Evolutionary conservation across 2,888 invertebrate species (phyloP), one percentile per base, ranked within the genome.

Genomic region (Phengaris alcon): DNA sequence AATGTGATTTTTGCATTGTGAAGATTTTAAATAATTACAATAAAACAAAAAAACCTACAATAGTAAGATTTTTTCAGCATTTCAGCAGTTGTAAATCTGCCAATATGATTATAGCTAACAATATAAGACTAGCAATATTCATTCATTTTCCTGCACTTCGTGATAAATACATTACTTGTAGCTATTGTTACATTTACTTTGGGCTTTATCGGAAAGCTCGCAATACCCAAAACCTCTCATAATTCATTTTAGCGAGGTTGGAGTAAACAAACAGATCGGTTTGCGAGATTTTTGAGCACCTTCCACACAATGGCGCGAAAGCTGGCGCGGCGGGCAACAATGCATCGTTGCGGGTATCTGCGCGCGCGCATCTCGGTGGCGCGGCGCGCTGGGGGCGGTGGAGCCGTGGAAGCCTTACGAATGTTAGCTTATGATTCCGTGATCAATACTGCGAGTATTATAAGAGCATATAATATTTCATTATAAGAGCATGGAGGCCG

Each of bases 291-390:
- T 87, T 87, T 85, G 84, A 82, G 84, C 90, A 89, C 88, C 89
- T 87, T 81, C 76, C 81, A 84, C 84, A 93, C 93, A 93, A 93
- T 93, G 93, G 93, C 87, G 93, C 90, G 93, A 93, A 93, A 92
- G 90, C 89, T 93, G 88, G 90, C 93, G 87, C 92, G 90, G 87
- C 84, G 83, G 83, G 87, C 87, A 90, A 93, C 93, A 92, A 93
- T 92, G 88, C 88, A 82, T 89, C 89, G 89, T 89, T 89, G 86
- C 77, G 80, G 82, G 82, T 90, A 93, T 92, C 93, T 81, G 87
- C 86, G 87, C 86, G 76, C 77, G 88, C 88, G 88, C 89, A 93
- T 93, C 93, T 86, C 85, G 86, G 93, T 88, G 90, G 92, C 93
- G 91, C 86, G 91, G 88, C 90, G 12, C 84, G 86, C 91, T 89